Base-by-base conservation (phyloP, 2,113 vertebrate species). In the Bambusicola thoracicus region DNA sequence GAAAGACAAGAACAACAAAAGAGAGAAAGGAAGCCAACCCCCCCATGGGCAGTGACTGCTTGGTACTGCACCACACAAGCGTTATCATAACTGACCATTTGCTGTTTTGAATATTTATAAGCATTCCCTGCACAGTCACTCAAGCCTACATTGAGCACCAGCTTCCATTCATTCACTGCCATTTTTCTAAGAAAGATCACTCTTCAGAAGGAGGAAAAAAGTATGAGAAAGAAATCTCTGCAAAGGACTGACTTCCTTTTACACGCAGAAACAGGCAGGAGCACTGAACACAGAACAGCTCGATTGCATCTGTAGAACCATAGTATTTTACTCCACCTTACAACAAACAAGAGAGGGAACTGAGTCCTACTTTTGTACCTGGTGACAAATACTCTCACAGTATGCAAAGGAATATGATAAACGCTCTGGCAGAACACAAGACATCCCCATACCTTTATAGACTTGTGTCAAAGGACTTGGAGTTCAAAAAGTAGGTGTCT, bases 71-170 rank as follows among this genome's bases (percentile, higher is more conserved):
- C 91, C 40, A 58, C 12, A 21, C 58, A 12, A 88, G 88, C 10
- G 55, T 96, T 90, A 96, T 91, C 94, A 55, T 32, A 86, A 81
- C 87, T 94, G 93, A 96, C 88, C 94, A 94, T 76, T 88, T 93
- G 92, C 89, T 55, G 81, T 40, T 73, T 87, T 96, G 85, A 90
- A 97, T 94, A 90, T 73, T 96, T 95, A 95, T 89, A 76, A 97
- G 93, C 61, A 61, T 82, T 94, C 82, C 90, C 80, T 72, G 72
- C 83, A 87, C 76, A 77, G 87, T 74, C 92, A 21, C 89, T 92
- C 61, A 11, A 13, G 65, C 78, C 89, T 73, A 77, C 90, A 87
- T 73, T 77, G 77, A 94, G 66, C 87, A 76, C 53, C 79, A 90
- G 53, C 94, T 93, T 73, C 76, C 82, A 69, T 75, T 67, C 92